phyloP scores from a whole-genome alignment of 2,888 invertebrate genomes.

The Scotopteryx bipunctaria region DNA sequence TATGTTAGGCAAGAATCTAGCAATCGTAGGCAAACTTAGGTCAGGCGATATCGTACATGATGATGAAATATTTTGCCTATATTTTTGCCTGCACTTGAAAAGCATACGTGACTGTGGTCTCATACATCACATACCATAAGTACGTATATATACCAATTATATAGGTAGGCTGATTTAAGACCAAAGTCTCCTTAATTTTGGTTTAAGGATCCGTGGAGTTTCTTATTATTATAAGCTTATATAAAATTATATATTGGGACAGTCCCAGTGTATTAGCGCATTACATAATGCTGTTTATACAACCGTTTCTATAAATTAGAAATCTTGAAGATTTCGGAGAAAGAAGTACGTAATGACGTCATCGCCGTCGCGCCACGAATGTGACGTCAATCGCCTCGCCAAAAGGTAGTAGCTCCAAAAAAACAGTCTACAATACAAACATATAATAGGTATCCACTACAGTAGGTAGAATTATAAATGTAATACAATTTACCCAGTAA shows the following conservation, averaged over 20 bases:
- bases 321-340: constrained; percentile 42
- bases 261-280: background rate
- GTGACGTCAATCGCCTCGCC: constrained; percentile 51
- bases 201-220: too few species aligned
- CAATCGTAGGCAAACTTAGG: constrained; percentile 10
- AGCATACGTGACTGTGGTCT: constrained; percentile 43
- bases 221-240: too few species aligned
- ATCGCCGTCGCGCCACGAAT: constrained; percentile 51
- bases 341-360: constrained; percentile 61
- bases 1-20: constrained; percentile 5
- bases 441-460: background rate
- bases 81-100: constrained; percentile 23
- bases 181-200: too few species aligned
- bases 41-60: constrained; percentile 20
- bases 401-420: constrained; percentile 27
- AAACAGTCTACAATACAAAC: background rate
- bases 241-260: too few species aligned
- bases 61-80: constrained; percentile 23
- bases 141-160: too few species aligned
- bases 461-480: too few species aligned
- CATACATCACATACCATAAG: too few species aligned
- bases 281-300: background rate
- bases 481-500: too few species aligned
- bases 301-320: background rate
- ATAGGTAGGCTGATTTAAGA: too few species aligned